Evolutionary conservation across 2,888 invertebrate genomes (phyloP).

Genomic region (Magallana nippona): DNA sequence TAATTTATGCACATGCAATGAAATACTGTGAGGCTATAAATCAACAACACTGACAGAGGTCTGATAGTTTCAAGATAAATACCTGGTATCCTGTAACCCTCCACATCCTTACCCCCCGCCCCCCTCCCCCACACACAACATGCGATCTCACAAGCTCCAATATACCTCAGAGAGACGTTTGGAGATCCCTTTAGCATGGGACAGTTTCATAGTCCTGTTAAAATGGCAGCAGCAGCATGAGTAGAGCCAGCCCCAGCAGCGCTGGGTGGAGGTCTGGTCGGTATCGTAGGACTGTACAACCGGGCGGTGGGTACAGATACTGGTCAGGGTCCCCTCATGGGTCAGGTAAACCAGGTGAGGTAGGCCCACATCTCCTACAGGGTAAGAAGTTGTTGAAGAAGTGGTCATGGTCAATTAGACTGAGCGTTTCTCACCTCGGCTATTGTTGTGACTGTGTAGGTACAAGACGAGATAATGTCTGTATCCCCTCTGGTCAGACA

Average conservation of each 20-base stretch:
- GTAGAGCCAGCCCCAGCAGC: conserved; percentile 38
- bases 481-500: conserved; percentile 28
- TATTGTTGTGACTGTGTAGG: neutral
- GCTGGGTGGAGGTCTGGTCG: conserved; percentile 23
- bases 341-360: conserved; percentile 51
- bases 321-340: conserved; percentile 49
- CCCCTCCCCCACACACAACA: neutral
- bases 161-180: conserved; percentile 54
- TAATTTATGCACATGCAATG: conserved; percentile 17
- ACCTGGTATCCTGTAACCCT: neutral
- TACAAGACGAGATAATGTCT: conserved; percentile 10
- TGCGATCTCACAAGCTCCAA: neutral
- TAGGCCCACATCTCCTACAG: conserved; percentile 45
- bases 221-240: conserved; percentile 44
- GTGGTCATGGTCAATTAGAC: conserved; percentile 29
- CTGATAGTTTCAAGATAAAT: neutral
- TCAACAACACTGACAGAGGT: neutral
- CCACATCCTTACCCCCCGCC: neutral
- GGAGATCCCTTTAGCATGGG: conserved; percentile 54
- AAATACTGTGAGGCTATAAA: neutral
- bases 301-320: conserved; percentile 44
- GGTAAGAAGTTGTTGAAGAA: conserved; percentile 12
- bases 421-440: conserved; percentile 14
- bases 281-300: conserved; percentile 34
- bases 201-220: conserved; percentile 48